Evolutionary conservation across 2,888 invertebrate genomes (phyloP).

Genomic region (Clusia tigrina): DNA sequence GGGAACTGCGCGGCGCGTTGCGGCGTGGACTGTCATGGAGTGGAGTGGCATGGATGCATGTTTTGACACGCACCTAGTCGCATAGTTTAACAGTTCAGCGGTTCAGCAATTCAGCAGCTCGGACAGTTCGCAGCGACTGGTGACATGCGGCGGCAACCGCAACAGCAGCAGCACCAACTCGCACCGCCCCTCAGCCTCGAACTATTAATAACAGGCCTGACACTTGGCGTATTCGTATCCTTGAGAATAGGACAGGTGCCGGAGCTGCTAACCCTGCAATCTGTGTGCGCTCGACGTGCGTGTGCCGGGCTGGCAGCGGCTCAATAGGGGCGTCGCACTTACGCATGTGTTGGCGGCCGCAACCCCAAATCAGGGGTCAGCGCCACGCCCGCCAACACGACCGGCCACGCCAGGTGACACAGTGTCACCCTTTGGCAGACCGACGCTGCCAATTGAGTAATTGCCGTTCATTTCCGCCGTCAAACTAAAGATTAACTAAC

Average conservation of each 20-base stretch:
- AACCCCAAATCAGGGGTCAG: not conserved
- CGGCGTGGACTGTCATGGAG: too few species aligned
- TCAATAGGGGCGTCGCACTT: conserved; percentile 1
- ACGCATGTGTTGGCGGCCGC: not conserved
- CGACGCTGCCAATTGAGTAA: too few species aligned
- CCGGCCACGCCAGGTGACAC: not conserved
- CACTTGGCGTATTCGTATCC: conserved; percentile 32
- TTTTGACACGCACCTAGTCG: conserved; percentile 60
- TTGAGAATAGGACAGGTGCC: conserved; percentile 38
- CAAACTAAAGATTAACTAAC: too few species aligned
- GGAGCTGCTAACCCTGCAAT: conserved; percentile 24
- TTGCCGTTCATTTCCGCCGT: too few species aligned
- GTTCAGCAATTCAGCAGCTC: too few species aligned
- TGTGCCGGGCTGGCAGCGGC: not conserved
- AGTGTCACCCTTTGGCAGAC: too few species aligned
- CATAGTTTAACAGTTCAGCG: conserved; percentile 34
- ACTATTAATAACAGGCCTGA: conserved; percentile 19
- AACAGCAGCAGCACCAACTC: not conserved
- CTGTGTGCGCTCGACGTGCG: not conserved
- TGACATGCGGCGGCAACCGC: not conserved
- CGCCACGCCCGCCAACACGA: not conserved
- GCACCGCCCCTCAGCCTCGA: too few species aligned
- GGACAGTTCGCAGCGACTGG: too few species aligned
- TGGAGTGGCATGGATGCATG: too few species aligned
- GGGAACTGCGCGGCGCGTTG: conserved; percentile 34